Conservation (phyloP, 2,797 vertebrate genomes). For the Silurus aristotelis region DNA sequence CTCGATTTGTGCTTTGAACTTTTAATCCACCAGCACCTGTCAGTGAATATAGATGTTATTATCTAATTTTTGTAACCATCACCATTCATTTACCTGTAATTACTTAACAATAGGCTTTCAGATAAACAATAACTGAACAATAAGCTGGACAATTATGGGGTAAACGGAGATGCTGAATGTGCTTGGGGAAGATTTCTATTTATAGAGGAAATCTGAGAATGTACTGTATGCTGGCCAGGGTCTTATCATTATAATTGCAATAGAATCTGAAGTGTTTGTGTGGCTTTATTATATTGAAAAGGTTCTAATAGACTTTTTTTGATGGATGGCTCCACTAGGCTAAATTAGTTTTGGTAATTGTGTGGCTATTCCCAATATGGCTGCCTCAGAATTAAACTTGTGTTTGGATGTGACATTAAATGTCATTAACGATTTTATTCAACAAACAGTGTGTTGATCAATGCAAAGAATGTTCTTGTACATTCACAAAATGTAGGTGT, state of each 20-base stretch:
- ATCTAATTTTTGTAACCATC: background rate
- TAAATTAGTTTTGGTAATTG: background rate
- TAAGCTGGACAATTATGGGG: background rate
- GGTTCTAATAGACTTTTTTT: background rate
- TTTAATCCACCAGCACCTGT: background rate
- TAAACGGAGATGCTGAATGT: slow-evolving; percentile 17
- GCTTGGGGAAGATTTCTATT: slow-evolving; percentile 36
- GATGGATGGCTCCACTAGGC: background rate
- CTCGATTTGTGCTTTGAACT: background rate
- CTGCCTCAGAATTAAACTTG: background rate
- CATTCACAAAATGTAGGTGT: background rate
- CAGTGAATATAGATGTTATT: background rate
- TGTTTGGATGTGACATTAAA: background rate
- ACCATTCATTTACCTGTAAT: slow-evolving; percentile 13
- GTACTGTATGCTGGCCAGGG: background rate
- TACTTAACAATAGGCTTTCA: background rate
- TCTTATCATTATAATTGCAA: slow-evolving; percentile 5
- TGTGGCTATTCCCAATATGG: background rate
- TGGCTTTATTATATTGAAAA: slow-evolving; percentile 11
- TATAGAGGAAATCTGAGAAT: slow-evolving; percentile 17
- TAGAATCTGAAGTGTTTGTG: background rate
- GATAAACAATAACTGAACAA: background rate
- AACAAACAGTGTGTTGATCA: background rate
- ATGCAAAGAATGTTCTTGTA: background rate
- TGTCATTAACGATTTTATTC: slow-evolving; percentile 6